A percentile compares a stretch with the other conserved stretches of the same genome.
These are phyloP conservation scores for Anastatus disparis DNA, from an alignment of 1,140 invertebrate genomes.

Conservation along the genomic window DNA sequence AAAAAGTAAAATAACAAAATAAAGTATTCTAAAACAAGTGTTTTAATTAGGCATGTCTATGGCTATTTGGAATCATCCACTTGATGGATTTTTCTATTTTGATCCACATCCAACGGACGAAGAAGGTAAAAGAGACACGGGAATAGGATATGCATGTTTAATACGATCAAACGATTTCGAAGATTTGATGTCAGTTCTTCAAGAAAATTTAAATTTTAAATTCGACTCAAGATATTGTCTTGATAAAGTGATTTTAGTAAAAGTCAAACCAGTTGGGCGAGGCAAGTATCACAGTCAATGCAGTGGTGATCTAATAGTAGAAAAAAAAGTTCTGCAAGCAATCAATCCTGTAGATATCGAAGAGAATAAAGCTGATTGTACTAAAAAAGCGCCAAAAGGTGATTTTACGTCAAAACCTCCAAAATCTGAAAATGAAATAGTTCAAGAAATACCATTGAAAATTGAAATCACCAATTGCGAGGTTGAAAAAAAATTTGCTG, in stretches of 20 bases:
- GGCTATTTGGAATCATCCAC: slow-evolving; percentile 50
- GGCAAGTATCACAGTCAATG: not conserved
- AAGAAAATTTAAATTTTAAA: slow-evolving; percentile 45
- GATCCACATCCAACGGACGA: slow-evolving; percentile 48
- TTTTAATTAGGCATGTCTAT: slow-evolving; percentile 42
- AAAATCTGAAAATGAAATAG: not conserved
- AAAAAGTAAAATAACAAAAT: too few species aligned
- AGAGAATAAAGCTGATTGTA: not conserved
- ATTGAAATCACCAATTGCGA: slow-evolving; percentile 57
- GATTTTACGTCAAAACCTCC: too few species aligned
- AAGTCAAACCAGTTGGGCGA: slow-evolving; percentile 35
- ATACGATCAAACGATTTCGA: slow-evolving; percentile 49
- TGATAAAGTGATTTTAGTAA: slow-evolving; percentile 48
- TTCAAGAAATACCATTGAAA: not conserved
- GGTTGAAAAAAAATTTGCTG: slow-evolving; percentile 49
- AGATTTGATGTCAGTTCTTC: slow-evolving; percentile 46
- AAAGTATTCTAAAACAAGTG: too few species aligned
- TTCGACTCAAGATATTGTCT: slow-evolving; percentile 54
- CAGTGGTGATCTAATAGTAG: slow-evolving; percentile 3
- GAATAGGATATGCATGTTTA: slow-evolving; percentile 49
- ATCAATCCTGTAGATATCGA: slow-evolving; percentile 45
- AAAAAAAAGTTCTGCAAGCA: slow-evolving; percentile 42
- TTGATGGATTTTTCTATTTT: slow-evolving; percentile 48
- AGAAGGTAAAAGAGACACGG: slow-evolving; percentile 27
- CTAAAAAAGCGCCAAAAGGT: too few species aligned